These are phyloP conservation scores for Leptinotarsa juncta DNA, from an alignment of 2,888 invertebrate genomes.

Conservation along the genomic window DNA sequence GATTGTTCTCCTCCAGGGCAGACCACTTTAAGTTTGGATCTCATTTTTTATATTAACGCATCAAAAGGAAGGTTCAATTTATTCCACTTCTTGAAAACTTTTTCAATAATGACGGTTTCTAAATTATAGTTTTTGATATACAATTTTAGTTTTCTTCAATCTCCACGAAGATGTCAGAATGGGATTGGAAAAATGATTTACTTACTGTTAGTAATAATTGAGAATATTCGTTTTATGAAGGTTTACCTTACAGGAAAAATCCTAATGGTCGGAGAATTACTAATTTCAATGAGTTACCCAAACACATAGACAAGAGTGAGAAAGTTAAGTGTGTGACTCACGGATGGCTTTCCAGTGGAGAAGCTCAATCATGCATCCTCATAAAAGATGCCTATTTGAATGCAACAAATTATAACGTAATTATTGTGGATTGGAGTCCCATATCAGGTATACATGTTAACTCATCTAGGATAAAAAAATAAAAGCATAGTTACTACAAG, in stretches of 20 bases:
- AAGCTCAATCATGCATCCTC: conserved; percentile 62
- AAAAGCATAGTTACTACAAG: background rate
- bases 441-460: conserved; percentile 34
- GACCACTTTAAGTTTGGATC: no score
- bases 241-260: conserved; percentile 36
- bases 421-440: conserved; percentile 59
- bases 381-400: conserved; percentile 66
- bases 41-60: no score
- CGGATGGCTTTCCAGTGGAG: conserved; percentile 67
- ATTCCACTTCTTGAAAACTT: no score
- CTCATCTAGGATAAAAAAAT: background rate
- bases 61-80: no score
- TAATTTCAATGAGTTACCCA: conserved; percentile 31
- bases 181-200: no score
- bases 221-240: no score
- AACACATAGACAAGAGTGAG: conserved; percentile 64
- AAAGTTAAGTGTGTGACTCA: conserved; percentile 69
- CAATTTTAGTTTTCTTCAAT: no score
- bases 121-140: no score
- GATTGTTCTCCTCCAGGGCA: no score
- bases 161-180: no score
- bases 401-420: conserved; percentile 67
- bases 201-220: no score
- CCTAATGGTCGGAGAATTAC: conserved; percentile 38
- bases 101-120: no score